Percentiles rank a stretch among this genome's conserved stretches.
Conservation (phyloP, 2,888 invertebrate genomes). For the Ormia ochracea region DNA sequence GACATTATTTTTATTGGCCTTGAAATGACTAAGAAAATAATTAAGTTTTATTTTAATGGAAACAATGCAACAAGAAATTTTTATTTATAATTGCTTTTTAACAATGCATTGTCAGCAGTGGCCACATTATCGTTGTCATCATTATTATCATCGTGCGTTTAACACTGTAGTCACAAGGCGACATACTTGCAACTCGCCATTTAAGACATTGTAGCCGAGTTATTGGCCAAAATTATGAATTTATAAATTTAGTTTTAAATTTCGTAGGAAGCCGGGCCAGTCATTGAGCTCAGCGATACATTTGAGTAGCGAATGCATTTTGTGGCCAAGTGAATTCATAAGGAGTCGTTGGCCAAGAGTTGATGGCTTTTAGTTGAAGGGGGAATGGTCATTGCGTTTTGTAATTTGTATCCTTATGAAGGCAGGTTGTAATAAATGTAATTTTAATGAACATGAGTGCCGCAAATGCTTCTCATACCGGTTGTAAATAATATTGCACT, state of each 20-base stretch:
- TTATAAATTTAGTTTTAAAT: conserved; percentile 10
- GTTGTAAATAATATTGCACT: conserved; percentile 53
- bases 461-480: conserved; percentile 51
- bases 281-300: conserved; percentile 18
- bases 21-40: conserved; percentile 52
- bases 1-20: conserved; percentile 5
- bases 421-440: conserved; percentile 60
- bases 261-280: conserved; percentile 13
- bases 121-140: conserved; percentile 1
- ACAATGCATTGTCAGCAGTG: conserved; percentile 42
- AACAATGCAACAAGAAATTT: conserved; percentile 18
- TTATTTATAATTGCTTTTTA: conserved; percentile 53
- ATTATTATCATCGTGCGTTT: conserved; percentile 6
- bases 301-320: conserved; percentile 28
- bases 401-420: conserved; percentile 36
- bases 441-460: conserved; percentile 62
- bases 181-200: not conserved
- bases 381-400: conserved; percentile 2
- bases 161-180: not conserved
- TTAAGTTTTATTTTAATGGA: conserved; percentile 37
- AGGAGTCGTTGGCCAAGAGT: not conserved
- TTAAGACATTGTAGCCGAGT: not conserved
- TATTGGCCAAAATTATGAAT: conserved; percentile 14
- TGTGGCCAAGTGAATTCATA: conserved; percentile 15
- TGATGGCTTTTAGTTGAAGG: not conserved